A percentile compares a stretch with the other conserved stretches of the same genome.
Conservation (phyloP, 2,113 vertebrate genomes). For the Mungos mungo region DNA sequence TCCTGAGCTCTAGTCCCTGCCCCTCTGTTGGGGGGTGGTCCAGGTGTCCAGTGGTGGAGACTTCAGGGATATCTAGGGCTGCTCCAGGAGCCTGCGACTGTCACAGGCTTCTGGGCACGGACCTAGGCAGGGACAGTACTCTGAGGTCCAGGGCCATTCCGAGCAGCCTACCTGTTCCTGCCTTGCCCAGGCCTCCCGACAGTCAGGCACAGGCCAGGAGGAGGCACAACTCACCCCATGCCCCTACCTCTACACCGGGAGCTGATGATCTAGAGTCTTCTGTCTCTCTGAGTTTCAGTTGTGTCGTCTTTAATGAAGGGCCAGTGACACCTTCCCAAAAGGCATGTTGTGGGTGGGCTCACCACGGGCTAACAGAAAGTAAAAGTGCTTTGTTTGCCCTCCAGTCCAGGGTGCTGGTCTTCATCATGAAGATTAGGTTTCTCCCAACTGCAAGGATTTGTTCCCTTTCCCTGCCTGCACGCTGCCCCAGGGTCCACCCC, state of each 20-base stretch:
- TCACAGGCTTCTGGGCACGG: not conserved
- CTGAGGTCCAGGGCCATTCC: constrained; percentile 1
- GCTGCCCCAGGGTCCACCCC: not conserved
- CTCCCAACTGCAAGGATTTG: not conserved
- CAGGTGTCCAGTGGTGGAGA: not conserved
- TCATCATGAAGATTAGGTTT: not conserved
- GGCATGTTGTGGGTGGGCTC: not conserved
- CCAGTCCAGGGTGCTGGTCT: not conserved
- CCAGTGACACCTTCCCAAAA: not conserved
- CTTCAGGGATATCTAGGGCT: not conserved
- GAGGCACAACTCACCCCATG: too few relatives aligned
- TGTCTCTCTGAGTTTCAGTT: not conserved
- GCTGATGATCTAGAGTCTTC: not conserved
- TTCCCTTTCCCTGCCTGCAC: not conserved
- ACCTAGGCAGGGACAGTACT: not conserved
- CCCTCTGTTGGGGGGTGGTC: not conserved
- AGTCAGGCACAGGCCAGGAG: not conserved
- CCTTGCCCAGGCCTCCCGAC: not conserved
- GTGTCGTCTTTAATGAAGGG: not conserved
- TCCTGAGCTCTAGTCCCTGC: not conserved
- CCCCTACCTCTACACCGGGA: not conserved
- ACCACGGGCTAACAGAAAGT: not conserved
- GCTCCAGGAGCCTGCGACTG: not conserved
- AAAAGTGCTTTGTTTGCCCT: not conserved
- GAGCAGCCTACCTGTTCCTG: not conserved